Percentiles rank a stretch among this genome's conserved stretches.
phyloP scores from a whole-genome alignment of 2,797 vertebrate genomes.

The Protonibea diacanthus region DNA sequence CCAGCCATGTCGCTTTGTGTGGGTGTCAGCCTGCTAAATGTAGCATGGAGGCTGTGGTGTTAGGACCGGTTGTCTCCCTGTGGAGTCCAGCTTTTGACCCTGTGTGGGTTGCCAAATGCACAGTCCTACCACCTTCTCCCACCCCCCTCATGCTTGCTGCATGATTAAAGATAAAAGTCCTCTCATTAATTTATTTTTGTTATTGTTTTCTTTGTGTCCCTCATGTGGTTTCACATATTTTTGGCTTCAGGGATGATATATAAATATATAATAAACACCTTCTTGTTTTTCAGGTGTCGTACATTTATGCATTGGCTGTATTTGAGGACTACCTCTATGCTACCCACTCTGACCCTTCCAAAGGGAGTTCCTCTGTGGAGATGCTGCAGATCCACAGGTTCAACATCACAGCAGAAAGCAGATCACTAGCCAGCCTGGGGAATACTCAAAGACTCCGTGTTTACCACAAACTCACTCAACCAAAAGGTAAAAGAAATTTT shows the following conservation, averaged over 20 bases:
- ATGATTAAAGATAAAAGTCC: conserved; percentile 27
- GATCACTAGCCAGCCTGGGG: conserved; percentile 86
- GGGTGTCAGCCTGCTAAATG: conserved; percentile 77
- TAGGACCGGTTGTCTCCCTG: conserved; percentile 53
- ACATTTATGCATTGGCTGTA: conserved; percentile 91
- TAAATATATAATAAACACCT: conserved; percentile 5
- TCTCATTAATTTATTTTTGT: conserved; percentile 13
- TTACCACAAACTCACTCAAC: conserved; percentile 94
- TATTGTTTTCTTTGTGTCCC: conserved; percentile 22
- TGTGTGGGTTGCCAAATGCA: conserved; percentile 52
- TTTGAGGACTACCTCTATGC: conserved; percentile 97
- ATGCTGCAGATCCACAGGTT: conserved; percentile 93
- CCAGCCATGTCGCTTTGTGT: conserved; percentile 69
- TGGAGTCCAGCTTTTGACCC: conserved; percentile 63
- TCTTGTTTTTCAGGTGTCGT: conserved; percentile 87
- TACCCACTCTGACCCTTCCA: conserved; percentile 86
- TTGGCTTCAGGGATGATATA: conserved; percentile 16
- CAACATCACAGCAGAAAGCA: conserved; percentile 89
- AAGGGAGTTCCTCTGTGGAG: conserved; percentile 80
- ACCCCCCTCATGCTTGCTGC: neutral
- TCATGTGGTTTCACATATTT: conserved; percentile 38
- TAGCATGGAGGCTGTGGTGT: conserved; percentile 71
- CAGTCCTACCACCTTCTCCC: conserved; percentile 7
- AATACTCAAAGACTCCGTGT: conserved; percentile 87
- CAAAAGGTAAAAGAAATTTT: conserved; percentile 87